Conservation (phyloP, 2,797 vertebrate genomes). For the Protonibea diacanthus region DNA sequence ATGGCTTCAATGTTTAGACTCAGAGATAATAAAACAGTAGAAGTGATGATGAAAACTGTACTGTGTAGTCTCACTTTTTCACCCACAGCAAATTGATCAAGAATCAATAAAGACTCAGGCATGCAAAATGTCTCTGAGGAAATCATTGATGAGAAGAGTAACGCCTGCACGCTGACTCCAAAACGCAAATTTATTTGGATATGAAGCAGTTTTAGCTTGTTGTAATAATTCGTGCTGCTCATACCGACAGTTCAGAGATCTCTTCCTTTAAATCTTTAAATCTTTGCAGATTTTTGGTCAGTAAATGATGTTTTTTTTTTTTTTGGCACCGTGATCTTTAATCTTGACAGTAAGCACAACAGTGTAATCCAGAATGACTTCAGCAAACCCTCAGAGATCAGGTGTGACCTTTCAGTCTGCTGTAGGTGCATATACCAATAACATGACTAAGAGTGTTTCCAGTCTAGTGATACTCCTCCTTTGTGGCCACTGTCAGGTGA, state of each 20-base stretch:
- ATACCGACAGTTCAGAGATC: background rate
- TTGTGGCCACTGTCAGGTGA: background rate
- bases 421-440: background rate
- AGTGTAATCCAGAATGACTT: background rate
- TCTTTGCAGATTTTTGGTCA: background rate
- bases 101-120: too few relatives aligned
- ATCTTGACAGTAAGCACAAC: background rate
- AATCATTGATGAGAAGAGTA: background rate
- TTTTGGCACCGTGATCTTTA: too few relatives aligned
- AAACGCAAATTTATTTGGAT: background rate
- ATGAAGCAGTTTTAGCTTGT: background rate
- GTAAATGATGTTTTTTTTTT: background rate
- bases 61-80: too few relatives aligned
- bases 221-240: background rate
- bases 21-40: too few relatives aligned
- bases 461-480: background rate
- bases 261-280: too few relatives aligned
- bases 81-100: too few relatives aligned
- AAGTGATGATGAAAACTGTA: too few relatives aligned
- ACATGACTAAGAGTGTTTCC: background rate
- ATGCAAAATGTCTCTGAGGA: background rate
- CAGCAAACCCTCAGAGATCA: slow-evolving; percentile 11
- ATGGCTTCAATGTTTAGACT: too few relatives aligned
- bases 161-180: background rate
- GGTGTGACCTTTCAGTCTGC: slow-evolving; percentile 1